phyloP scores from a whole-genome alignment of 2,797 vertebrate genomes.

The Sternarchorhynchus goeldii region DNA sequence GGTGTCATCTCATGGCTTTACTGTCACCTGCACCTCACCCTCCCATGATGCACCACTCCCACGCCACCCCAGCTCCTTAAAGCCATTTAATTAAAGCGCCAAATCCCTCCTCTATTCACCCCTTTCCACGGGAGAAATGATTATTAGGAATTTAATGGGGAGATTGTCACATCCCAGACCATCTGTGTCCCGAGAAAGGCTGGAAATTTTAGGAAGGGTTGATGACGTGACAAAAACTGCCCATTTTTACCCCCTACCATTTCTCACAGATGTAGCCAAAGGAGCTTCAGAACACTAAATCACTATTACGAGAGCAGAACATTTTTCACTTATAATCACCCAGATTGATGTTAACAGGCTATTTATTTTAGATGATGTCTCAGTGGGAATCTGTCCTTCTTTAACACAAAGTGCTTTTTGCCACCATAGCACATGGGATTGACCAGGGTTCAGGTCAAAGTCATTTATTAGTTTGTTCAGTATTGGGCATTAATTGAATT shows the following conservation, averaged over 20 bases:
- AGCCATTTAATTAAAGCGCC: slow-evolving; percentile 99
- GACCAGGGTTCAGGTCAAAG: not conserved
- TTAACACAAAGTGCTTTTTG: slow-evolving; percentile 31
- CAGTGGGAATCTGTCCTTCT: slow-evolving; percentile 42
- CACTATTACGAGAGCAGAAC: slow-evolving; percentile 85
- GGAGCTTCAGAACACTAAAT: slow-evolving; percentile 82
- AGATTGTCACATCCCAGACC: slow-evolving; percentile 94
- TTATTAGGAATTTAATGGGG: slow-evolving; percentile 99
- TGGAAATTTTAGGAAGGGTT: slow-evolving; percentile 88
- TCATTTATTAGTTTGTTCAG: slow-evolving; percentile 10
- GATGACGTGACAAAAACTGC: slow-evolving; percentile 56
- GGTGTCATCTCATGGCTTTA: slow-evolving; percentile 83
- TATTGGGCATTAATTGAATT: not conserved
- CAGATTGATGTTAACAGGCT: slow-evolving; percentile 88
- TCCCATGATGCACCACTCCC: slow-evolving; percentile 81
- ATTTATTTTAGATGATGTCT: slow-evolving; percentile 58
- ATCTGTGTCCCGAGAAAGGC: slow-evolving; percentile 96
- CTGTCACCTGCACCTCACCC: slow-evolving; percentile 85
- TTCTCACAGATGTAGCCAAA: slow-evolving; percentile 68
- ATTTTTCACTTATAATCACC: slow-evolving; percentile 92
- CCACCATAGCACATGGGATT: not conserved
- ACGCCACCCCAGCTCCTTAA: slow-evolving; percentile 96
- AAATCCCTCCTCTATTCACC: slow-evolving; percentile 83
- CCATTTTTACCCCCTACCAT: slow-evolving; percentile 57
- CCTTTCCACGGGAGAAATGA: slow-evolving; percentile 88